phyloP scores from a whole-genome alignment of 2,888 invertebrate species.

The Leucozona laternaria region DNA sequence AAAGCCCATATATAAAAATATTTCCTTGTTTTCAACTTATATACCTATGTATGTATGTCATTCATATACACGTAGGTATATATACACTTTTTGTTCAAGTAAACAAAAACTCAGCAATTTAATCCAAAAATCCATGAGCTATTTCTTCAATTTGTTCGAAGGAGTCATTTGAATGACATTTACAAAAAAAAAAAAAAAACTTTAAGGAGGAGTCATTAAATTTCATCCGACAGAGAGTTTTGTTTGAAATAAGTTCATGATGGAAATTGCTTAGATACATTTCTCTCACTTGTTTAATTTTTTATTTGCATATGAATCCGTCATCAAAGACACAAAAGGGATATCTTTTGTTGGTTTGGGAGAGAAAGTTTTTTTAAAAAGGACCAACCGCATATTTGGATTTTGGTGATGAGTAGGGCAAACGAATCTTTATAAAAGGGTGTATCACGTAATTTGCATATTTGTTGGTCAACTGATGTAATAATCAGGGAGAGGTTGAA shows the following conservation, averaged over 20 bases:
- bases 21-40: neutral
- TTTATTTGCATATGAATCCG: constrained; percentile 21
- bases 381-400: neutral
- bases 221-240: neutral
- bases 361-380: neutral
- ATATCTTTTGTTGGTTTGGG: neutral
- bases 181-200: too few species aligned
- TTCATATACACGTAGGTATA: too few species aligned
- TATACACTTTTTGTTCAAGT: too few species aligned
- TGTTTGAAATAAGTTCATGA: neutral
- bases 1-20: neutral
- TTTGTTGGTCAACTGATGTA: neutral
- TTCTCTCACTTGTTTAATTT: neutral
- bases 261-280: neutral
- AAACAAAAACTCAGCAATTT: neutral
- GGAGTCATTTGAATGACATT: neutral
- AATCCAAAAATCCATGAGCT: neutral
- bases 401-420: neutral
- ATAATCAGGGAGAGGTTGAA: neutral
- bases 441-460: constrained; percentile 2
- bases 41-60: neutral
- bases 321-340: constrained; percentile 2
- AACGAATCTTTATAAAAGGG: neutral
- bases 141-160: neutral
- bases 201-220: neutral